Evolutionary conservation across 2,113 vertebrate species (phyloP), one percentile per base, ranked within the genome.

Genomic region (Callorhinus ursinus): DNA sequence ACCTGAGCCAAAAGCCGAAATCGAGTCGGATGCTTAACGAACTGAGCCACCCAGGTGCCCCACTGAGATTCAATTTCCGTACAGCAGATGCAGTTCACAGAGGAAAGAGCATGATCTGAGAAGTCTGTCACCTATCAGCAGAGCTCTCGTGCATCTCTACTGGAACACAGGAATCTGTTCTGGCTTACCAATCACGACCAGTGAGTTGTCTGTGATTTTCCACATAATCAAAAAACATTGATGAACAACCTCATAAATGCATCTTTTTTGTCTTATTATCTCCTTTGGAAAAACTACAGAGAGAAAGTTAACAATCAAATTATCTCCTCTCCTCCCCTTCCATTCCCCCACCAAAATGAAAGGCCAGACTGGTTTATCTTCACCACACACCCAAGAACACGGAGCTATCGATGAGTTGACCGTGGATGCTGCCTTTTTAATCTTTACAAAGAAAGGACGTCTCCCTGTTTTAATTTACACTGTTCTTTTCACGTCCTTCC

Each of bases 201-300:
- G 28, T 1, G 24, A 55, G 7, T 31, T 77, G 39, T 36, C 91
- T 33, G 51, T 77, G 16, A 72, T 61, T 59, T 63, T 76, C 65
- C 8, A 22, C 24, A 51, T 46, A 39, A 95, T 2, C 4, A 22
- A n/a, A 4, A 26, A 63, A 51, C 8, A 19, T 2, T 10, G 26
- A 92, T 1, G 9, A 71, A 36, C 14, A 33, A 42, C 59, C 8
- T 86, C 59, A 33, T n/a, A 16, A 28, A 9, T 21, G 11, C 19
- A 7, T 42, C 10, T 90, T 77, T 87, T 55, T 14, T 81, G 76
- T 46, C 26, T 85, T 49, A 72, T 14, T 49, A 80, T 79, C 84
- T 90, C 49, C 39, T 93, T 51, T 67, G 79, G 71, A 63, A 94
- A 95, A 85, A 90, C 42, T 46, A 90, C 36, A 63, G 71, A 46